Evolutionary conservation across 2,888 invertebrate species (phyloP), one percentile per base, ranked within the genome.

Genomic region (Cryptophagus acutangulus): DNA sequence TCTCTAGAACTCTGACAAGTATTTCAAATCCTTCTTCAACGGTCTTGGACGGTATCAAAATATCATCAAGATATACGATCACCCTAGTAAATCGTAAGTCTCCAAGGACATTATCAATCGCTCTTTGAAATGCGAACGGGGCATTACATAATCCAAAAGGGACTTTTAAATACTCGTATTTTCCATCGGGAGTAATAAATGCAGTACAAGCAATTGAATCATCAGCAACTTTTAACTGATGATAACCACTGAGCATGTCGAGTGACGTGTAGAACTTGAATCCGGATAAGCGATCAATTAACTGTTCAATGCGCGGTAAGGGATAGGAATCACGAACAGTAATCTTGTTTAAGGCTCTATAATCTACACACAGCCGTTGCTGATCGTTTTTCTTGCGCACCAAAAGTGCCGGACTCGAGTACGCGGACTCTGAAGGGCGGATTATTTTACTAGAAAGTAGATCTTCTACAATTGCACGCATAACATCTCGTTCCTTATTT

Each of bases 91-190:
- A 55, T 5, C 47, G 43, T 41, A 65, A 34, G 0, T 58, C 57
- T 20, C 56, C 36, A 12, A 66, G 40, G 2, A 65, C 45, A 2
- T 41, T 33, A 36, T 66, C 59, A 58, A 66, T 59, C 13, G 61
- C 12, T 44, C 62, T 29, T 29, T 66, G 64, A 36, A 63, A 64
- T 1, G 58, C 59, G 14, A 53, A 52, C 0, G 62, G 62, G 4
- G 59, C 54, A 35, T 63, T 63, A 2, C 48, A 35, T 1, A 65
- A 39, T 1, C 63, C 64, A 43, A 66, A 68, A 2, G 58, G 55
- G 58, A 63, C 57, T 1, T 49, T 38, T 1, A 51, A 36, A 38
- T 57, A 62, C 46, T 64, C 54, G 29, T 48, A 65, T 4, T 58
- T 38, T 3, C 60, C 60, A 29, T 60, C 58, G 0, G 53, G 54